Conservation (phyloP, 1,140 invertebrate species). For the Pemphigus obesinymphae region DNA sequence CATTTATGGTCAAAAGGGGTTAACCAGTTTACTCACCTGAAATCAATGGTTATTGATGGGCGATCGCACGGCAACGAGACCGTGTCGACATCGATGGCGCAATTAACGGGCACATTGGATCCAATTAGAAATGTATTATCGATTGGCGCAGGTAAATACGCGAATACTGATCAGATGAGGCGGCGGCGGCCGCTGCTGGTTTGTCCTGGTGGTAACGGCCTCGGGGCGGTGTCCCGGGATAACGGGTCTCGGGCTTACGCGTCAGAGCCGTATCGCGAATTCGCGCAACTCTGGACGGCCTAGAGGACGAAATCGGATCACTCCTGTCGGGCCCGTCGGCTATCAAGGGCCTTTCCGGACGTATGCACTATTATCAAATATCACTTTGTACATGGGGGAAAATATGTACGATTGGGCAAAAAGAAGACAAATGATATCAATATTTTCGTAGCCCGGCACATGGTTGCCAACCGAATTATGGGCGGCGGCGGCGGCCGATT, state of each 20-base stretch:
- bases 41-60: not conserved
- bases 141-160: not conserved
- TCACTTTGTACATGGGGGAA: not conserved
- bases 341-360: slow-evolving; percentile 13
- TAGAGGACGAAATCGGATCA: not conserved
- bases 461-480: not conserved
- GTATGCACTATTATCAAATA: not conserved
- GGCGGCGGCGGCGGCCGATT: not conserved
- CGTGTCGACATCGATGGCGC: not conserved
- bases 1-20: not conserved
- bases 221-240: not conserved
- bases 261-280: not conserved
- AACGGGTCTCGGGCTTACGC: too few species aligned
- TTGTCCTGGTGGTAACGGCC: not conserved
- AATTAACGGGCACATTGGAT: not conserved
- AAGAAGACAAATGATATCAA: slow-evolving; percentile 15
- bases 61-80: not conserved
- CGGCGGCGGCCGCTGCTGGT: not conserved
- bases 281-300: not conserved
- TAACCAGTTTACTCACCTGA: not conserved
- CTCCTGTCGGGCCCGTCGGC: not conserved
- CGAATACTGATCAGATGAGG: not conserved
- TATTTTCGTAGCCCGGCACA: slow-evolving; percentile 10
- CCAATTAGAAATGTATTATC: not conserved
- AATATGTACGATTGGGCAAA: not conserved